Evolutionary conservation across 2,888 invertebrate genomes (phyloP).

Genomic region (Cosmia pyralina): DNA sequence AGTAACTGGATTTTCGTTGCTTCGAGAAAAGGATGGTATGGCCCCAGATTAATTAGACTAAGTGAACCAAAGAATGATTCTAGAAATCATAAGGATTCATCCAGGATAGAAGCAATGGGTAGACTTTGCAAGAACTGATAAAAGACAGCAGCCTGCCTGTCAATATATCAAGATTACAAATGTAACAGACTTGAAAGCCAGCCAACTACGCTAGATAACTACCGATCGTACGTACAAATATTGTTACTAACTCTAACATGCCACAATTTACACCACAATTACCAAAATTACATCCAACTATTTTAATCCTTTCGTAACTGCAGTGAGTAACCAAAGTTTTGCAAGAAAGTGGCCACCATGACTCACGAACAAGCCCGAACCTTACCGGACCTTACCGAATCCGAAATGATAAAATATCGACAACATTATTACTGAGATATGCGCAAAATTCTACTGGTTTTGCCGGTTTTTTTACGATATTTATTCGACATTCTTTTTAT

Average conservation of each 20-base stretch:
- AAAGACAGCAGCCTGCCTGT: not conserved
- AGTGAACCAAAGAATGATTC: not conserved
- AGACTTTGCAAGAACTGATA: not conserved
- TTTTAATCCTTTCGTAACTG: slow-evolving; percentile 66
- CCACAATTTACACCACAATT: slow-evolving; percentile 64
- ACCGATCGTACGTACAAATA: slow-evolving; percentile 1
- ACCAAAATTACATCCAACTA: slow-evolving; percentile 68
- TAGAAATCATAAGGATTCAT: not conserved
- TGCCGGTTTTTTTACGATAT: slow-evolving; percentile 44
- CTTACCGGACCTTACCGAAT: slow-evolving; percentile 46
- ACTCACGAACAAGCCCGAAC: slow-evolving; percentile 64
- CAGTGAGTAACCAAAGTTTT: slow-evolving; percentile 71
- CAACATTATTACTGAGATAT: slow-evolving; percentile 51
- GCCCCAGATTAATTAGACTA: not conserved
- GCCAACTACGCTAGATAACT: not conserved
- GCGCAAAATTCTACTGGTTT: slow-evolving; percentile 57
- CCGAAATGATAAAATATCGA: slow-evolving; percentile 52
- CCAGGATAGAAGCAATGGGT: not conserved
- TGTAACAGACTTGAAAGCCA: slow-evolving; percentile 4
- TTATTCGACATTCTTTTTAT: slow-evolving; percentile 48
- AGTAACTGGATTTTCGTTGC: no score
- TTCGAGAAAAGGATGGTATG: no score
- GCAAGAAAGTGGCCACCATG: slow-evolving; percentile 70
- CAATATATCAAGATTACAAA: slow-evolving; percentile 4
- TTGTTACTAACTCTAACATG: slow-evolving; percentile 17